Percentiles rank a stretch among this genome's conserved stretches.
Evolutionary conservation across 2,797 vertebrate species (phyloP).

Genomic region (Miichthys miiuy): DNA sequence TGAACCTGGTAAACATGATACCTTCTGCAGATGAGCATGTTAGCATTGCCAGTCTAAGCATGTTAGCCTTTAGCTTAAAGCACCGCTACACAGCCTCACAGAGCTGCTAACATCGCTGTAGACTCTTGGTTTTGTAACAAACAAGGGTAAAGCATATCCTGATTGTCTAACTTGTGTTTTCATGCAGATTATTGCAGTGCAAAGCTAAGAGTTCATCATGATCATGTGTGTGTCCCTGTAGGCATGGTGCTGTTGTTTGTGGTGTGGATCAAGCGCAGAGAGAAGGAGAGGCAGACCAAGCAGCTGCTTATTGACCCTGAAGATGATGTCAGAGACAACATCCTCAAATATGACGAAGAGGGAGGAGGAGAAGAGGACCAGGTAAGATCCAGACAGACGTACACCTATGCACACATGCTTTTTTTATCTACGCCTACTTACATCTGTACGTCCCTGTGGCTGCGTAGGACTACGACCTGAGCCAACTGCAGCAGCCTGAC

Average conservation of each 20-base stretch:
- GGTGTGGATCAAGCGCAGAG: constrained; percentile 93
- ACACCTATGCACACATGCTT: neutral
- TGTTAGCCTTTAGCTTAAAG: neutral
- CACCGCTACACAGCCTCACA: neutral
- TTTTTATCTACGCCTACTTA: constrained; percentile 10
- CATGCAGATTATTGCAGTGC: neutral
- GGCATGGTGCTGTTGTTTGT: constrained; percentile 94
- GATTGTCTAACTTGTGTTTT: constrained; percentile 4
- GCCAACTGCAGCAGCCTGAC: constrained; percentile 96
- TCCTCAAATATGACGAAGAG: constrained; percentile 95
- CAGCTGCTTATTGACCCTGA: constrained; percentile 96
- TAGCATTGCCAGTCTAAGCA: neutral
- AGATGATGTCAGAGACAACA: constrained; percentile 96
- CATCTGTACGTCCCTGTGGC: constrained; percentile 28
- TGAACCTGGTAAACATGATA: neutral
- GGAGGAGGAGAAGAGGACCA: constrained; percentile 97
- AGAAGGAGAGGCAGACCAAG: constrained; percentile 94
- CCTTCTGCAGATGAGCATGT: neutral
- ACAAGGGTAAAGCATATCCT: neutral
- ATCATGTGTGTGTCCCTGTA: constrained; percentile 65
- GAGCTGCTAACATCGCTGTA: neutral
- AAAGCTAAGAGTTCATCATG: neutral
- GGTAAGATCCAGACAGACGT: constrained; percentile 77
- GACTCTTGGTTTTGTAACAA: neutral
- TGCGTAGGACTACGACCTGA: constrained; percentile 94